Evolutionary conservation across 2,888 invertebrate species (phyloP).

Genomic region (Beris morrisii): DNA sequence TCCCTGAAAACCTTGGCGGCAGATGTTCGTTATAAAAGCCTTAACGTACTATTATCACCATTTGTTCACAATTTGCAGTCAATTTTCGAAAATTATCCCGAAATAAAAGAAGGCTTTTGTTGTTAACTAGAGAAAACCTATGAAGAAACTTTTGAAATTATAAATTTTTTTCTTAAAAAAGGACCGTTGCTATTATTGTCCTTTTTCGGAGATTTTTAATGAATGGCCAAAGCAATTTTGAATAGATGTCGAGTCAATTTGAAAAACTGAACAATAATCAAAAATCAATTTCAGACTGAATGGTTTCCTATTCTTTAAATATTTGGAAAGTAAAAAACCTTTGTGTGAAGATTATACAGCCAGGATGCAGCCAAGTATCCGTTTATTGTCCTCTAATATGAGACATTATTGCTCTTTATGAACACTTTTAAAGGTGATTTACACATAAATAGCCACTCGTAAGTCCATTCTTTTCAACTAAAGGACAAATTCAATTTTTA

Average conservation of each 20-base stretch:
- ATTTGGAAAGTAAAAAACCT: slow-evolving; percentile 40
- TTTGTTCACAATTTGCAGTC: too few relatives aligned
- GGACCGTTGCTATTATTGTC: too few relatives aligned
- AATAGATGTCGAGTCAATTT: slow-evolving; percentile 3
- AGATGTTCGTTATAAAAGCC: too few relatives aligned
- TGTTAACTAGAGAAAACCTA: too few relatives aligned
- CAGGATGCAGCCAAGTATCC: slow-evolving; percentile 2
- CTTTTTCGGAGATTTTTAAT: too few relatives aligned
- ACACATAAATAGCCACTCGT: slow-evolving; percentile 42
- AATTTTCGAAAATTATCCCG: too few relatives aligned
- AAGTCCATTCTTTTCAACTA: slow-evolving; percentile 34
- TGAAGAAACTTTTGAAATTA: too few relatives aligned
- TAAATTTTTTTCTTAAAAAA: too few relatives aligned
- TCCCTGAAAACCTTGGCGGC: too few relatives aligned
- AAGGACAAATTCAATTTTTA: slow-evolving; percentile 36
- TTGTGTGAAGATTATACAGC: slow-evolving; percentile 5
- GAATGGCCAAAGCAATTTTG: slow-evolving; percentile 6
- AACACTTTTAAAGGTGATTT: slow-evolving; percentile 43
- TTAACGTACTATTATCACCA: too few relatives aligned
- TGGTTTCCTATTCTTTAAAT: slow-evolving; percentile 42
- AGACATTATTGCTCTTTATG: slow-evolving; percentile 43
- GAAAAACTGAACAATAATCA: slow-evolving; percentile 43
- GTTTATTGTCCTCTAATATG: slow-evolving; percentile 32
- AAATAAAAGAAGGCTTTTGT: too few relatives aligned
- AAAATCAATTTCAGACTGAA: slow-evolving; percentile 45